Percentiles rank a stretch among this genome's conserved stretches.
Evolutionary conservation across 2,113 vertebrate species (phyloP).

Genomic region (Gyps fulvus): DNA sequence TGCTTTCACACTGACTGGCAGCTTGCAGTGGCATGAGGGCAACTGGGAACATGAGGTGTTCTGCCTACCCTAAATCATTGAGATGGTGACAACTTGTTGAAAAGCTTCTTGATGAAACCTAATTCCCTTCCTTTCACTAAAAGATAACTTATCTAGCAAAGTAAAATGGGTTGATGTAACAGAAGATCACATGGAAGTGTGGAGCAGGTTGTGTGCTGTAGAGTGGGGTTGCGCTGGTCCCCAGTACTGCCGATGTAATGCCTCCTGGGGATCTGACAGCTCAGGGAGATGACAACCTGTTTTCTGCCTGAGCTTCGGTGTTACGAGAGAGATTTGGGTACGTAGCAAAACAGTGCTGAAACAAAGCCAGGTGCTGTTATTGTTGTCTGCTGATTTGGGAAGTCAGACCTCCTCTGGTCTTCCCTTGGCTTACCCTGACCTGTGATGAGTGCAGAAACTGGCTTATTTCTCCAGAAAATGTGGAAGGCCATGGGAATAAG

Average conservation of each 20-base stretch:
- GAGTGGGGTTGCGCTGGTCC: background rate
- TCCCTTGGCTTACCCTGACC: background rate
- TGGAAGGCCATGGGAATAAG: background rate
- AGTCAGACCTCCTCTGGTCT: background rate
- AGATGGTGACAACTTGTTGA: slow-evolving; percentile 28
- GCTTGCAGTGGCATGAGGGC: background rate
- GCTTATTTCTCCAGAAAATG: background rate
- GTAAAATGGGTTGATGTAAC: background rate
- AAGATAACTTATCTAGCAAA: background rate
- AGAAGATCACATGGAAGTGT: background rate
- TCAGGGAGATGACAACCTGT: background rate
- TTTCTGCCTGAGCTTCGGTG: background rate
- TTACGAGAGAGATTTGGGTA: background rate
- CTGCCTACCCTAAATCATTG: slow-evolving; percentile 36
- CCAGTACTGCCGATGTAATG: background rate
- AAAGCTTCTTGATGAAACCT: slow-evolving; percentile 21
- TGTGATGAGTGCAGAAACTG: background rate
- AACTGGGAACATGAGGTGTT: slow-evolving; percentile 17
- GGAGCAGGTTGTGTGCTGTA: background rate
- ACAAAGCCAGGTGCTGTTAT: background rate
- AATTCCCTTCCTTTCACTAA: background rate
- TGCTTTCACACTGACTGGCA: slow-evolving; percentile 9
- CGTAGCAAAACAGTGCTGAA: background rate
- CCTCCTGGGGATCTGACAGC: background rate
- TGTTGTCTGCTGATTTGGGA: background rate